Base-by-base conservation (phyloP, 2,797 vertebrate species). In the Loriculus beryllinus region DNA sequence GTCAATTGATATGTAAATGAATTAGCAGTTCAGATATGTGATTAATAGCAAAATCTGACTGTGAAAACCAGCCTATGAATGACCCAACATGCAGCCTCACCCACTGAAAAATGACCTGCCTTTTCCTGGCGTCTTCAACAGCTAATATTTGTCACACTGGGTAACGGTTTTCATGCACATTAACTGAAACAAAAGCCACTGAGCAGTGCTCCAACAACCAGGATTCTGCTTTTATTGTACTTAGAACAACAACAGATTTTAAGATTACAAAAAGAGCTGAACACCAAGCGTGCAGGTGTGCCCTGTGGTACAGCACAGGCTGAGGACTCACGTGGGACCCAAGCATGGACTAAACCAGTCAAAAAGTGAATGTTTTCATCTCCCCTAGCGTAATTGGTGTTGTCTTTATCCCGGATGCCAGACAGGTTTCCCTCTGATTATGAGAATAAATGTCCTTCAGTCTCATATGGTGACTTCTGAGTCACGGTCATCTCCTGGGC, bases 201-300 rank as follows among this genome's bases (percentile, higher is more conserved):
- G 69, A 91, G 65, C 88, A 65, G 74, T 26, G 95, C 86, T 93
- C 88, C 94, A 96, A 81, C 96, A 94, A 97, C 96, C 39, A 22
- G 17, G 64, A 76, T 88, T 96, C 86, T 96, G 92, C 79, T 84
- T 97, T 97, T 94, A 97, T 91, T 96, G 90, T 93, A 97, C 96
- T 97, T 45, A 90, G 94, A 97, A 92, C 96, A 95, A 95, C 92
- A 92, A 88, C 88, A 86, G 94, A 72, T 88, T 97, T 79, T 84
- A 96, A 92, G 93, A 80, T 96, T 95, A 97, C 96, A 97, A 92
- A 81, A 97, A 84, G 71, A 95, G 96, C 82, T 77, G 87, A 95
- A 96, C 92, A 91, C 72, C 84, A 95, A 91, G 84, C n/a, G 0
- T 28, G 39, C 70, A 7, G 49, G 52, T 37, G 62, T 29, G 13